Conservation (phyloP, 2,113 vertebrate species). For the Bettongia penicillata region DNA sequence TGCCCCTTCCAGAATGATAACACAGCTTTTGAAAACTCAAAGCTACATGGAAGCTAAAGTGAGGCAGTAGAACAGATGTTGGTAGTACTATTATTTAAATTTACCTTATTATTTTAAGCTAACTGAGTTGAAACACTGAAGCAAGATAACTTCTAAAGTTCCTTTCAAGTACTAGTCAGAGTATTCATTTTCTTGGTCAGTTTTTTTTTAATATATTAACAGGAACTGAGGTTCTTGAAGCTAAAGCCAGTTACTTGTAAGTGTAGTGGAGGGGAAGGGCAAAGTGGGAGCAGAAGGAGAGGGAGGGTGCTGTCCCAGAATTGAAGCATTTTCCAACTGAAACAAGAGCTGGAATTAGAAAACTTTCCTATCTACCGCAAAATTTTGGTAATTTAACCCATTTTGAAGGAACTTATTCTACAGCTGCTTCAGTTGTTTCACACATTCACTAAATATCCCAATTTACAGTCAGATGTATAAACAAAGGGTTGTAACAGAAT, state of each 20-base stretch:
- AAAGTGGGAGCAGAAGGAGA: no score
- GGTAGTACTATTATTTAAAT: slow-evolving; percentile 57
- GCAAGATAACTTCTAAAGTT: background rate
- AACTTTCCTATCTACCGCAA: background rate
- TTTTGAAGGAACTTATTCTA: background rate
- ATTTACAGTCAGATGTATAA: background rate
- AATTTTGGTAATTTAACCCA: background rate
- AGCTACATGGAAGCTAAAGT: background rate
- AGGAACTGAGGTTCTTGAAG: slow-evolving; percentile 59
- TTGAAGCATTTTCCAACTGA: background rate
- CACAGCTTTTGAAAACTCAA: background rate
- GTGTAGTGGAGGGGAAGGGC: no score
- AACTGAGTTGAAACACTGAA: slow-evolving; percentile 37
- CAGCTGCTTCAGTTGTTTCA: background rate
- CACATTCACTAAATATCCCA: background rate
- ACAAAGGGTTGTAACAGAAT: background rate
- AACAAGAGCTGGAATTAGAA: background rate
- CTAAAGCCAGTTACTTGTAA: slow-evolving; percentile 57
- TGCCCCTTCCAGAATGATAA: background rate
- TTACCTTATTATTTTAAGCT: slow-evolving; percentile 64
- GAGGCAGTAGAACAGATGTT: background rate
- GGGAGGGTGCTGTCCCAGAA: background rate
- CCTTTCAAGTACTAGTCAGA: background rate
- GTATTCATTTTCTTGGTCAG: background rate
- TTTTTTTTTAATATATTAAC: background rate